Evolutionary conservation across 2,797 vertebrate genomes (phyloP).

Genomic region (Ctenochaetus hawaiiensis): DNA sequence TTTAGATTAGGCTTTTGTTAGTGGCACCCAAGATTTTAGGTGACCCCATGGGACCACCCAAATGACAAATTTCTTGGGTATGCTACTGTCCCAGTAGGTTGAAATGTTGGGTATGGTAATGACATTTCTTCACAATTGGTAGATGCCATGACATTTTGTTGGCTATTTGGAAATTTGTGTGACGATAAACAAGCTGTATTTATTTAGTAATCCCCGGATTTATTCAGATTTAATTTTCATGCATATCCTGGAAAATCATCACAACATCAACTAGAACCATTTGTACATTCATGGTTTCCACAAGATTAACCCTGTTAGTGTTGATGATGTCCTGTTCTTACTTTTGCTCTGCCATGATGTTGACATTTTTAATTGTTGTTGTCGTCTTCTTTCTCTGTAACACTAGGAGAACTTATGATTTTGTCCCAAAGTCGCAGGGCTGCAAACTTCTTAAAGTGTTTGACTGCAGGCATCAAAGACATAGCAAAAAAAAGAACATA

Average conservation of each 20-base stretch:
- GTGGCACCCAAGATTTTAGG: no score
- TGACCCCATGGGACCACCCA: no score
- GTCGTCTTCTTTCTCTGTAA: not conserved
- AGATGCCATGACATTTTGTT: no score
- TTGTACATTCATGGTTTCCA: not conserved
- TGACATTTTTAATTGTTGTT: not conserved
- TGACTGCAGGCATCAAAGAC: slow-evolving; percentile 37
- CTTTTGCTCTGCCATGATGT: not conserved
- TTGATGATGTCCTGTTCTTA: not conserved
- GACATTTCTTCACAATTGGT: no score
- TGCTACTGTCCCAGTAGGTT: not conserved
- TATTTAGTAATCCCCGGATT: no score
- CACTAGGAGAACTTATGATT: slow-evolving; percentile 9
- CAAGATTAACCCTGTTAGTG: not conserved
- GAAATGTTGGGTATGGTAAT: not conserved
- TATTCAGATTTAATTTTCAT: no score
- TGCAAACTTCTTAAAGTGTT: slow-evolving; percentile 30
- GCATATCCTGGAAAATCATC: no score
- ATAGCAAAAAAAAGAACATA: slow-evolving; percentile 29
- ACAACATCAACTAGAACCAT: no score
- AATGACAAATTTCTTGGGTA: no score
- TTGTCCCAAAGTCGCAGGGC: slow-evolving; percentile 15
- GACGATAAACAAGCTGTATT: no score
- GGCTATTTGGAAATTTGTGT: no score
- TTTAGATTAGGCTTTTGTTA: no score